Evolutionary conservation across 1,140 invertebrate species (phyloP).

Genomic region (Chlorops oryzae): DNA sequence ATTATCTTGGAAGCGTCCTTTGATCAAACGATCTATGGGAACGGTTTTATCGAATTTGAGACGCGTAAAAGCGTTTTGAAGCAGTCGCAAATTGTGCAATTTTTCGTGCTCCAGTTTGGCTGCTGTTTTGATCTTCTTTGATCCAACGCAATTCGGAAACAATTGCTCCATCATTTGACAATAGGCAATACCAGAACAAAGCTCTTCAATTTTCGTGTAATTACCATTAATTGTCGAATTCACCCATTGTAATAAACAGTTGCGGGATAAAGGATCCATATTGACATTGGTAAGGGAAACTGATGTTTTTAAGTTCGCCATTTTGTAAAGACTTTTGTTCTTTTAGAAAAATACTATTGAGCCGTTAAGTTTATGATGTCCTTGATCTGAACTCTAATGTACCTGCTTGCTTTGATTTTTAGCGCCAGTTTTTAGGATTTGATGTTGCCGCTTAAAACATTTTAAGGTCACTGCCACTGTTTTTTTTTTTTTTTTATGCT

Average conservation of each 20-base stretch:
- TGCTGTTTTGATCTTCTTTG: constrained; percentile 95
- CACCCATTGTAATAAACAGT: constrained; percentile 98
- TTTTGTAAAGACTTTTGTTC: no score
- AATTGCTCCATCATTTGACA: constrained; percentile 99
- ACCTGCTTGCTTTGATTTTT: no score
- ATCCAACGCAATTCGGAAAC: constrained; percentile 81
- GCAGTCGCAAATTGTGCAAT: constrained; percentile 97
- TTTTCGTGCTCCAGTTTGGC: constrained; percentile 98
- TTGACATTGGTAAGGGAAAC: constrained; percentile 95
- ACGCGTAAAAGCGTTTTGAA: constrained; percentile 93
- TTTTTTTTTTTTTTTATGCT: no score
- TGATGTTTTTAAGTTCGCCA: constrained; percentile 71
- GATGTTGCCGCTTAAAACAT: no score
- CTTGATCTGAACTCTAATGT: no score
- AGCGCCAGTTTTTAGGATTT: no score
- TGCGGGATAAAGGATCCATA: constrained; percentile 91
- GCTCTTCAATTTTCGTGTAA: constrained; percentile 95
- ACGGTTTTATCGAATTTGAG: constrained; percentile 88
- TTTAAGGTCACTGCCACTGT: no score
- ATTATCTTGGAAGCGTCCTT: constrained; percentile 94
- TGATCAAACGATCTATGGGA: constrained; percentile 80
- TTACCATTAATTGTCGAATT: constrained; percentile 90
- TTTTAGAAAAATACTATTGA: no score
- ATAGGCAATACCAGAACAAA: constrained; percentile 92
- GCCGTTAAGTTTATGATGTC: no score